Conservation (phyloP, 1,140 invertebrate species). For the Limonius californicus region DNA sequence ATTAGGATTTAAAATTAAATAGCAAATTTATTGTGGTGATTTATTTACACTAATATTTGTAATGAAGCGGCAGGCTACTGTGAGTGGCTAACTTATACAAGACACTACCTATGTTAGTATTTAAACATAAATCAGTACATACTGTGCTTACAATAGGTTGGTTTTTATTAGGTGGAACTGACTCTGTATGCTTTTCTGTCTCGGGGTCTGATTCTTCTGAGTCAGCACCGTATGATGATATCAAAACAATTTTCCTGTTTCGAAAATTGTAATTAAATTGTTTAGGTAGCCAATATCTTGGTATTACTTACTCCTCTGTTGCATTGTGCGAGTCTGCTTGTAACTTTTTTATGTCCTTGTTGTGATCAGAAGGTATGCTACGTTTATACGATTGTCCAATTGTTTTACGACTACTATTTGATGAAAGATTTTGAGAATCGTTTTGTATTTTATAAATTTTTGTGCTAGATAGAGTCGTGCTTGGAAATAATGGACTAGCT, state of each 20-base stretch:
- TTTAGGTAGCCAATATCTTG: constrained; percentile 4
- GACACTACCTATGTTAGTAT: no score
- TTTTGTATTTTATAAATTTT: constrained; percentile 4
- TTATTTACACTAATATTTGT: no score
- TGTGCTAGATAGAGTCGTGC: background rate
- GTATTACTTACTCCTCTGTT: constrained; percentile 52
- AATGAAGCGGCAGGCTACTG: no score
- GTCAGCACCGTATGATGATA: constrained; percentile 55
- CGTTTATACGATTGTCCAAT: background rate
- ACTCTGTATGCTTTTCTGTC: constrained; percentile 32
- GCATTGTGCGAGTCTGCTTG: constrained; percentile 40
- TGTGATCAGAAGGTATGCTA: background rate
- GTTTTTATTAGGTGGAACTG: constrained; percentile 21
- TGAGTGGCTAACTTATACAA: no score
- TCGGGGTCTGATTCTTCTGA: constrained; percentile 47
- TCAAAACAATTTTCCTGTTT: constrained; percentile 41
- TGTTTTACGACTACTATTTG: constrained; percentile 1
- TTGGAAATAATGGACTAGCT: constrained; percentile 26
- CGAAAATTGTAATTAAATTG: background rate
- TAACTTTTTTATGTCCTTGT: background rate
- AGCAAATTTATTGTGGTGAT: no score
- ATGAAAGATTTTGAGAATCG: background rate
- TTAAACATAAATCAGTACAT: no score
- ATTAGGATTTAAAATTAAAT: no score
- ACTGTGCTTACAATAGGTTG: background rate